Conservation (phyloP, 2,888 invertebrate genomes). For the Oscheius onirici region DNA sequence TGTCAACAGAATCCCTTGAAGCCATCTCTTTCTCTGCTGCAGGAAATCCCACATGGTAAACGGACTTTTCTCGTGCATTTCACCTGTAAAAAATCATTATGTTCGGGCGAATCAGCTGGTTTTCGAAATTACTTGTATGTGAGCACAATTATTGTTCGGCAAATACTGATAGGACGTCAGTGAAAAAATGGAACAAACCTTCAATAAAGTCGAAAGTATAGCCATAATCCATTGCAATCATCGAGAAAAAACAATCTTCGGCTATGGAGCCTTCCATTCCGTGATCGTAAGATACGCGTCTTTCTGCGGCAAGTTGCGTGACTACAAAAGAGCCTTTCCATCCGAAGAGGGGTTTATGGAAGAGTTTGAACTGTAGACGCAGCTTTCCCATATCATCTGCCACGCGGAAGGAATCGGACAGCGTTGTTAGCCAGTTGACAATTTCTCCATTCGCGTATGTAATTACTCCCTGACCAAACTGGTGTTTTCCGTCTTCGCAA, state of each 20-base stretch:
- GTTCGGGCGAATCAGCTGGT: background rate
- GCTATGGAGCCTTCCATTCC: constrained; percentile 96
- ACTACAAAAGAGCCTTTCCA: constrained; percentile 99
- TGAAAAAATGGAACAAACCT: constrained; percentile 72
- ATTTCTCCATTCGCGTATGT: constrained; percentile 90
- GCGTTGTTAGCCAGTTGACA: constrained; percentile 94
- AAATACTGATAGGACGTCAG: background rate
- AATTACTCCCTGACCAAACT: constrained; percentile 85
- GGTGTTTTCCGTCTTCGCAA: constrained; percentile 90
- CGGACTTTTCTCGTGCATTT: constrained; percentile 98
- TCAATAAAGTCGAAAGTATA: constrained; percentile 94
- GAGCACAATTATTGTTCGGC: background rate
- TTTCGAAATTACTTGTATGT: background rate
- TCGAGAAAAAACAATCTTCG: constrained; percentile 95
- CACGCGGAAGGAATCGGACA: constrained; percentile 89
- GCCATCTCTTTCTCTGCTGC: constrained; percentile 94
- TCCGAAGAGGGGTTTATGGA: constrained; percentile 93
- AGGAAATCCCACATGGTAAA: constrained; percentile 93
- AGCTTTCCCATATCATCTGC: constrained; percentile 98
- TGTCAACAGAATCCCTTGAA: constrained; percentile 76
- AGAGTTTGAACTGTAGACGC: constrained; percentile 87
- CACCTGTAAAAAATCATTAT: constrained; percentile 75
- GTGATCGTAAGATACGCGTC: constrained; percentile 91
- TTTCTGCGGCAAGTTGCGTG: constrained; percentile 84
- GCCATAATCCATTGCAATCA: constrained; percentile 90